Evolutionary conservation across 2,113 vertebrate species (phyloP), one percentile per base, ranked within the genome.

Genomic region (Morone saxatilis): DNA sequence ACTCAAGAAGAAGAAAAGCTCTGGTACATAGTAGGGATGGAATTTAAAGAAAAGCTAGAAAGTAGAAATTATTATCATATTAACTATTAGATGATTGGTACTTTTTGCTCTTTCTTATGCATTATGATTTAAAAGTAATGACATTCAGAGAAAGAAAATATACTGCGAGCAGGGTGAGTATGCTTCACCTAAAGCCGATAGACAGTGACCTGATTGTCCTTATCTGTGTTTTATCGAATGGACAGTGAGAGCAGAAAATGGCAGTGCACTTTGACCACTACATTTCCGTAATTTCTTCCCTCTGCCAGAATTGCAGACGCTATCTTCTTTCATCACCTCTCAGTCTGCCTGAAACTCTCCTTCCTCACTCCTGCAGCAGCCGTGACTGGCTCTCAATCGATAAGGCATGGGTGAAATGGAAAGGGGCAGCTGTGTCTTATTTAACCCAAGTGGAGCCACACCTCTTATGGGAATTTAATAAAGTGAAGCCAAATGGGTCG

Each of bases 201-300:
- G 14, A 51, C 41, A 2, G 57, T 71, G 57, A 50, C 69, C 63
- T 45, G 51, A 80, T 80, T 70, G 54, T 66, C 25, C 65, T 81
- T 68, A 76, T 89, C 74, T 81, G 0, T 63, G 36, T 60, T 83
- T 85, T 73, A 84, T 54, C 71, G 69, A 80, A 38, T 74, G 57
- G 25, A 25, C 16, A 31, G 50, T 59, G 17, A 54, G 40, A 87
- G 59, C 76, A 83, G 85, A 63, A 65, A 75, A 38, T 75, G 48
- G 25, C 72, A 6, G 16, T 66, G 53, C 56, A 71, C 60, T 79
- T 81, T 78, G 51, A 56, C 57, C 69, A n/a, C n/a, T 47, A 8
- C 13, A 65, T 79, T 75, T 62, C 69, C 43, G 78, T 66, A 6
- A 82, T 83, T 75, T 72, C 79, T 45, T 68, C 56, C 9, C 45